Conservation (phyloP, 2,888 invertebrate genomes). For the Hartigia nigra region DNA sequence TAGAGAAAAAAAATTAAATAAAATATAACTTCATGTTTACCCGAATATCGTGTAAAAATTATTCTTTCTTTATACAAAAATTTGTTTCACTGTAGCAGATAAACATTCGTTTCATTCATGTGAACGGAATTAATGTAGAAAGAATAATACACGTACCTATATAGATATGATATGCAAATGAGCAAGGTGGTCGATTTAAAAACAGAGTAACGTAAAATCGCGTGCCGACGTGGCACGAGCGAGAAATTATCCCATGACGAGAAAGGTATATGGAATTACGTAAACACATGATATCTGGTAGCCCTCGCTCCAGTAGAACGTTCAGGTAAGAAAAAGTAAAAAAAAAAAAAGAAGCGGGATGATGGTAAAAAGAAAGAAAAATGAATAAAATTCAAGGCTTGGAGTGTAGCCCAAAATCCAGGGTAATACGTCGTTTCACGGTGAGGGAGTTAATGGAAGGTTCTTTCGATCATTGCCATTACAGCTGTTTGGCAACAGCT, state of each 20-base stretch:
- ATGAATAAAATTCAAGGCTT: background rate
- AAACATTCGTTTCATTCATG: background rate
- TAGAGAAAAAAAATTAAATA: background rate
- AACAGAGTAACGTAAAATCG: slow-evolving; percentile 28
- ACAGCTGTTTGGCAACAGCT: slow-evolving; percentile 3
- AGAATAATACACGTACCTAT: background rate
- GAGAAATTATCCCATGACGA: slow-evolving; percentile 50
- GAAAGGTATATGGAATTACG: background rate
- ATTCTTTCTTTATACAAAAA: background rate
- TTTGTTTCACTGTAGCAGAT: background rate
- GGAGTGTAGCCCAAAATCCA: background rate
- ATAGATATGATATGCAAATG: background rate
- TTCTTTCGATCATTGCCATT: slow-evolving; percentile 7
- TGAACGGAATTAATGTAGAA: no score
- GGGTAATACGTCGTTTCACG: background rate
- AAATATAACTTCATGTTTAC: background rate
- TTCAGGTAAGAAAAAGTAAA: background rate
- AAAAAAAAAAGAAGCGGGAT: background rate
- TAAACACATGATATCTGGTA: slow-evolving; percentile 1
- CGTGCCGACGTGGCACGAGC: slow-evolving; percentile 48
- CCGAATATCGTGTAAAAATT: background rate
- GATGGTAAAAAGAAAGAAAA: background rate
- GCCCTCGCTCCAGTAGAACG: background rate
- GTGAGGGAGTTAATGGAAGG: background rate
- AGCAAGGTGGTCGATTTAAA: background rate